Evolutionary conservation across 1,140 invertebrate species (phyloP).

Genomic region (Dryas iulia): DNA sequence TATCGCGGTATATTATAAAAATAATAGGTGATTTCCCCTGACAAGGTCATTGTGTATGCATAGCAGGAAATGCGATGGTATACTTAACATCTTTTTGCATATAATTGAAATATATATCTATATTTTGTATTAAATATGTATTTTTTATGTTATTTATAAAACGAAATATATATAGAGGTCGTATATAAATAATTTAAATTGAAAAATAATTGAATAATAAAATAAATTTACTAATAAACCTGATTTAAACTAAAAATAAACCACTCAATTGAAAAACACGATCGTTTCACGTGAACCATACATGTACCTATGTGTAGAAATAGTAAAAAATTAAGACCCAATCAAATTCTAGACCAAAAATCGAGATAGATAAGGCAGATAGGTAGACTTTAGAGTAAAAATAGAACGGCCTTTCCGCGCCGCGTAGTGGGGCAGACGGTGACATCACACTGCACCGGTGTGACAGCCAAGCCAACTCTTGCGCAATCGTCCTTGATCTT

Average conservation of each 20-base stretch:
- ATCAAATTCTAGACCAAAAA: background rate
- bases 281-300: background rate
- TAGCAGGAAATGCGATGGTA: conserved; percentile 25
- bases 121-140: background rate
- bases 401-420: conserved; percentile 70
- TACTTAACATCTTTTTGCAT: conserved; percentile 14
- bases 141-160: background rate
- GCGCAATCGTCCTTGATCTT: conserved; percentile 79
- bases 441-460: conserved; percentile 76
- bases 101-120: background rate
- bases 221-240: too few relatives aligned
- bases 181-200: too few relatives aligned
- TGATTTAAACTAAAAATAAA: background rate
- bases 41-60: conserved; percentile 20
- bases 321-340: background rate
- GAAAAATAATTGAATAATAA: too few relatives aligned
- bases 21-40: conserved; percentile 26
- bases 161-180: too few relatives aligned
- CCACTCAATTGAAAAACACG: background rate
- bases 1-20: conserved; percentile 8
- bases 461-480: conserved; percentile 76
- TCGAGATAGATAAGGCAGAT: conserved; percentile 34
- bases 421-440: conserved; percentile 60
- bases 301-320: background rate
- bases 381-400: conserved; percentile 60